phyloP scores from a whole-genome alignment of 2,113 vertebrate species.

The Sminthopsis crassicaudata region DNA sequence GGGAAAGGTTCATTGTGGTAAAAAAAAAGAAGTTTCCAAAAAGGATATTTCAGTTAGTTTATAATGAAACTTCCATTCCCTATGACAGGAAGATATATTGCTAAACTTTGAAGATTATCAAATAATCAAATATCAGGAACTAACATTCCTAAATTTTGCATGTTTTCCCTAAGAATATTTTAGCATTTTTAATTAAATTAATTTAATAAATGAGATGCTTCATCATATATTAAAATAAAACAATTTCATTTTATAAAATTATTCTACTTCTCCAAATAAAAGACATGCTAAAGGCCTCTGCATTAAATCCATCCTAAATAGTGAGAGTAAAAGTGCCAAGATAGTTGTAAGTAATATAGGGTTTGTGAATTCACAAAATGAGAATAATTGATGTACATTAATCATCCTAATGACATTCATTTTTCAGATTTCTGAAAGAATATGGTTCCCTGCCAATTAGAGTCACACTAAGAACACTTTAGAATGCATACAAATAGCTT shows the following conservation, averaged over 20 bases:
- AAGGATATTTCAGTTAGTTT: constrained; percentile 67
- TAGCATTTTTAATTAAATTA: constrained; percentile 54
- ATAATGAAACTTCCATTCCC: constrained; percentile 62
- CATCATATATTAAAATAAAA: constrained; percentile 37
- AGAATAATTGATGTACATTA: constrained; percentile 50
- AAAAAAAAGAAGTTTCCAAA: constrained; percentile 68
- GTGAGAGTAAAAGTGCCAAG: not conserved
- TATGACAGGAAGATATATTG: constrained; percentile 58
- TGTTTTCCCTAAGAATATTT: not conserved
- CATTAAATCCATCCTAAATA: constrained; percentile 29
- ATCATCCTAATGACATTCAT: constrained; percentile 29
- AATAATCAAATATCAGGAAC: constrained; percentile 64
- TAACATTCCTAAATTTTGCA: constrained; percentile 49
- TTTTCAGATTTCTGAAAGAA: constrained; percentile 40
- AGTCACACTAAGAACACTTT: constrained; percentile 43
- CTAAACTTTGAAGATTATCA: constrained; percentile 69
- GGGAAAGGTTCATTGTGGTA: constrained; percentile 71
- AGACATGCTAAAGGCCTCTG: constrained; percentile 28
- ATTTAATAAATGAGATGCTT: constrained; percentile 52
- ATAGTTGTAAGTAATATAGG: constrained; percentile 42
- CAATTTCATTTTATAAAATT: constrained; percentile 43
- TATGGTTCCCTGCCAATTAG: constrained; percentile 28
- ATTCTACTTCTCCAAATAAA: constrained; percentile 29
- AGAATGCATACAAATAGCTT: constrained; percentile 3
- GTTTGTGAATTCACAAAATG: constrained; percentile 16